These are phyloP conservation scores for Drosophila pegasa DNA, from an alignment of 2,888 invertebrate genomes.

Conservation along the genomic window DNA sequence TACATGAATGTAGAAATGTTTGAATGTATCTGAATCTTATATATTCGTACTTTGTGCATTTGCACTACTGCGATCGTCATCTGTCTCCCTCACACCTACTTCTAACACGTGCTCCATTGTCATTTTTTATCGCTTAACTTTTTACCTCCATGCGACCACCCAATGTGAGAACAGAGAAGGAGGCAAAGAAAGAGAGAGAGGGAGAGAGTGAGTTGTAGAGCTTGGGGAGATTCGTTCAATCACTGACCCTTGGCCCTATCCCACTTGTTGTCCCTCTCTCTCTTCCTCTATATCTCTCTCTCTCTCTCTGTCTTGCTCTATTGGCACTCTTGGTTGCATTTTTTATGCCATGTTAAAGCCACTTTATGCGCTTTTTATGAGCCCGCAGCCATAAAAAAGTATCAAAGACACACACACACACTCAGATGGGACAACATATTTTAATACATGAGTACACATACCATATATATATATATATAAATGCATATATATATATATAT, in stretches of 20 bases:
- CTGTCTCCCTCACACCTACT: constrained; percentile 3
- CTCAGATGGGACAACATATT: constrained; percentile 47
- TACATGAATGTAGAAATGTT: neutral
- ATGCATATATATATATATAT: constrained; percentile 15
- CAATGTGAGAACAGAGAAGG: constrained; percentile 23
- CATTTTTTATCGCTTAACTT: constrained; percentile 38
- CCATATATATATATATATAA: constrained; percentile 13
- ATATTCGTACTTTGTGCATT: too few species aligned
- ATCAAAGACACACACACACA: constrained; percentile 36
- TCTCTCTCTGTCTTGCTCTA: constrained; percentile 12
- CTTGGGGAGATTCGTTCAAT: constrained; percentile 33
- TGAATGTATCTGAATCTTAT: neutral
- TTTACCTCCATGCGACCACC: constrained; percentile 40
- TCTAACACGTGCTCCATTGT: constrained; percentile 26
- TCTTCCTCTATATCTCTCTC: neutral
- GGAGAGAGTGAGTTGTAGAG: neutral
- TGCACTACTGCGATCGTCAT: neutral
- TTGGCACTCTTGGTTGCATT: constrained; percentile 78
- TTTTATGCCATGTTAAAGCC: constrained; percentile 79
- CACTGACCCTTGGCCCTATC: constrained; percentile 27
- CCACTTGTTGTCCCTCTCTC: neutral
- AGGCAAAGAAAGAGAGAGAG: neutral
- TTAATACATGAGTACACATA: constrained; percentile 32
- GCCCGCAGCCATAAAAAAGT: constrained; percentile 77
- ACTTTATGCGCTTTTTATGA: constrained; percentile 80